A percentile compares a stretch with the other conserved stretches of the same genome.
Conservation (phyloP, 2,888 invertebrate species). For the Panzeria rudis region DNA sequence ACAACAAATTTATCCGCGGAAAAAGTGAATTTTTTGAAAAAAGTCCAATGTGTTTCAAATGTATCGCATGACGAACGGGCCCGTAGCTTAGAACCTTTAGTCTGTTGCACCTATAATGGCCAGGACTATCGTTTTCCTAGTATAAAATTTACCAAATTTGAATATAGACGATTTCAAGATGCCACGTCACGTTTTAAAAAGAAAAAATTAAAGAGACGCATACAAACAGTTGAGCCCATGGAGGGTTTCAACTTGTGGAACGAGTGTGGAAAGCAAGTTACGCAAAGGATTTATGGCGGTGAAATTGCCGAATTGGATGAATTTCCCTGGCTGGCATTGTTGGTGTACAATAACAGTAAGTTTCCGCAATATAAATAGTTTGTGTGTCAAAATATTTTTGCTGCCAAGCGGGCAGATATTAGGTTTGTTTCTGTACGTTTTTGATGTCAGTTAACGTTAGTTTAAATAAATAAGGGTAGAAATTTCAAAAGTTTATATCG, state of each 20-base stretch:
- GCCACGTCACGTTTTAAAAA: slow-evolving; percentile 78
- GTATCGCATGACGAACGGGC: slow-evolving; percentile 33
- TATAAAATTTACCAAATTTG: slow-evolving; percentile 79
- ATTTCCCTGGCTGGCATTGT: slow-evolving; percentile 87
- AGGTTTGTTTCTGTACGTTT: too few species aligned
- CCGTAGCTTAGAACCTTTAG: slow-evolving; percentile 73
- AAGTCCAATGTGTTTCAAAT: slow-evolving; percentile 79
- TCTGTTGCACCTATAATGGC: slow-evolving; percentile 81
- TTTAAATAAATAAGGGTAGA: too few species aligned
- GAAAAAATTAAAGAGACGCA: slow-evolving; percentile 81
- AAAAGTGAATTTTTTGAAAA: slow-evolving; percentile 81
- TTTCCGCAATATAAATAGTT: slow-evolving; percentile 33
- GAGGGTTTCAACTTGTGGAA: slow-evolving; percentile 79
- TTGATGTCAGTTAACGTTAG: too few species aligned
- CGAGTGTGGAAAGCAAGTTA: slow-evolving; percentile 85
- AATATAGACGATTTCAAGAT: slow-evolving; percentile 77
- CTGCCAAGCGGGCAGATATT: too few species aligned
- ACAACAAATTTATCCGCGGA: slow-evolving; percentile 79
- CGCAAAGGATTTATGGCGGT: slow-evolving; percentile 87
- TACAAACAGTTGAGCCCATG: slow-evolving; percentile 79
- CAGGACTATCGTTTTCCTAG: slow-evolving; percentile 80
- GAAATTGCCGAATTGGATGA: slow-evolving; percentile 87
- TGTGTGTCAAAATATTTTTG: neutral
- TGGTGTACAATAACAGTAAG: slow-evolving; percentile 86
- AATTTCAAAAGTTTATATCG: too few species aligned